Evolutionary conservation across 2,797 vertebrate species (phyloP).

Genomic region (Chaetodon trifasciatus): DNA sequence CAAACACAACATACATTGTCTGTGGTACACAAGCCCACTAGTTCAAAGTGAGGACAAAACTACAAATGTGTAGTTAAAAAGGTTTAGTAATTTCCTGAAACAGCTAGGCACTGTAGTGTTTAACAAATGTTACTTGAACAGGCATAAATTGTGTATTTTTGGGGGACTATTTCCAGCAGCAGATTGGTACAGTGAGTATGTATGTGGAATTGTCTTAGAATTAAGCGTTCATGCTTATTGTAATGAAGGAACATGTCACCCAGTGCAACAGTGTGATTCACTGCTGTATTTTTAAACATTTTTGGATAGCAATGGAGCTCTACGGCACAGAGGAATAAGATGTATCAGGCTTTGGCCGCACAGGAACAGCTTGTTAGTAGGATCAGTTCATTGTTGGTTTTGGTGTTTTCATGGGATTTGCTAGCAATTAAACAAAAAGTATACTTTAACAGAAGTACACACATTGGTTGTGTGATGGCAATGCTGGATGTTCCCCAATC

Average conservation of each 20-base stretch:
- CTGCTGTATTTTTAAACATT: not conserved
- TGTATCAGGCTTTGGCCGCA: not conserved
- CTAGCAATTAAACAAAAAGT: not conserved
- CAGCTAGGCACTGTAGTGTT: not conserved
- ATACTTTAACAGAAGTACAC: not conserved
- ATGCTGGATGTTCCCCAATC: conserved; percentile 7
- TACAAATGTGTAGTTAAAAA: not conserved
- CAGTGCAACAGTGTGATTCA: not conserved
- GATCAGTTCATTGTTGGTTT: not conserved
- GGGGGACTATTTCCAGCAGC: not conserved
- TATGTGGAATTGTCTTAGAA: not conserved
- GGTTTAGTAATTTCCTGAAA: not conserved
- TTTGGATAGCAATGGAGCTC: not conserved
- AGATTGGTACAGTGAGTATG: not conserved
- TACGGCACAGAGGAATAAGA: not conserved
- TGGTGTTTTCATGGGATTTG: conserved; percentile 4
- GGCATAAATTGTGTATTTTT: not conserved
- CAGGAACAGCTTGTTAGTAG: not conserved
- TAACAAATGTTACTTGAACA: not conserved
- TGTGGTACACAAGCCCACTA: not conserved
- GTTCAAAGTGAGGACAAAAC: not conserved
- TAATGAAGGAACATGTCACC: not conserved
- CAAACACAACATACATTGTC: no score
- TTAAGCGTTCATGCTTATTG: not conserved
- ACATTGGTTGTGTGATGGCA: not conserved